These are phyloP conservation scores for Plebejus melissa DNA, from an alignment of 2,888 invertebrate genomes.

Conservation along the genomic window DNA sequence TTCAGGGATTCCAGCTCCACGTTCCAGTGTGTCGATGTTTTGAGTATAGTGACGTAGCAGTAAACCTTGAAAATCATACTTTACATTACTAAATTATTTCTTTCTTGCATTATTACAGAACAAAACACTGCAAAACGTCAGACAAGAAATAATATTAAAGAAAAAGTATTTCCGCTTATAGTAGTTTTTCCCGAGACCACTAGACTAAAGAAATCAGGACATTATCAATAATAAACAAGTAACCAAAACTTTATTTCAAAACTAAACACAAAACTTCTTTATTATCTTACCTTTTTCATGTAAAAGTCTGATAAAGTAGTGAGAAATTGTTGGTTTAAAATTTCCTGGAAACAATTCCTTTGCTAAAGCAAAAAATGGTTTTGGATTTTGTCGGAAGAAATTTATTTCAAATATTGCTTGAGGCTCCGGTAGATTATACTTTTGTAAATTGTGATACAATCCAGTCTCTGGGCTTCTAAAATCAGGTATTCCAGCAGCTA, in stretches of 20 bases:
- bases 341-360: conserved; percentile 93
- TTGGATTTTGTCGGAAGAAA: conserved; percentile 92
- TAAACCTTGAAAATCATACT: conserved; percentile 57
- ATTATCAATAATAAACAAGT: no score
- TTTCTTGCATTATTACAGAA: not conserved
- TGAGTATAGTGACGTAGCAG: conserved; percentile 89
- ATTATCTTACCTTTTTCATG: conserved; percentile 84
- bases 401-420: conserved; percentile 95
- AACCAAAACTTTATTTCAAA: no score
- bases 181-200: no score
- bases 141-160: not conserved
- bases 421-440: conserved; percentile 94
- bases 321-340: conserved; percentile 93
- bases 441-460: conserved; percentile 92
- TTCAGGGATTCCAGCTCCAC: conserved; percentile 89
- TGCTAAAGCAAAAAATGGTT: conserved; percentile 94
- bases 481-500: conserved; percentile 97
- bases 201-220: no score
- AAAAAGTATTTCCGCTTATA: no score
- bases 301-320: conserved; percentile 93
- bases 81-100: not conserved
- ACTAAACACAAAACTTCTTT: no score
- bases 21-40: conserved; percentile 96
- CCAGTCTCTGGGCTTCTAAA: conserved; percentile 96
- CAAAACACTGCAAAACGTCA: not conserved